phyloP scores from a whole-genome alignment of 2,888 invertebrate species.

The Himalopsyche anomala region DNA sequence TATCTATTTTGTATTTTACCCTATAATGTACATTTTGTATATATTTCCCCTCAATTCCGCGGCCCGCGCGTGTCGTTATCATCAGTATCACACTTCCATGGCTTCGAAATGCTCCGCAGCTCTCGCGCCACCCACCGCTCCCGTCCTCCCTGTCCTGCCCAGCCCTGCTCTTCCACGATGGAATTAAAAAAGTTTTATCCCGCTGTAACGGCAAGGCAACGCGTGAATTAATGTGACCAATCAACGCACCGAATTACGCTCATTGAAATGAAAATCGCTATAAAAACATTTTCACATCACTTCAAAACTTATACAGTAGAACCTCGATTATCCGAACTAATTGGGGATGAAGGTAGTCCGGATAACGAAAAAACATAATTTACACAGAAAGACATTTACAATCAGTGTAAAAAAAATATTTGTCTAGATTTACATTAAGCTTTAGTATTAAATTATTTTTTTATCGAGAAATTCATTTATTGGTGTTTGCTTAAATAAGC shows the following conservation, averaged over 20 bases:
- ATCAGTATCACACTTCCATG: slow-evolving; percentile 44
- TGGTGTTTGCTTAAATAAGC: too few species aligned
- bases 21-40: background rate
- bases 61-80: slow-evolving; percentile 23
- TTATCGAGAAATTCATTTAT: too few species aligned
- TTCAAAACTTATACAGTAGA: background rate
- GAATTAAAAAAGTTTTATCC: slow-evolving; percentile 52
- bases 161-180: slow-evolving; percentile 7
- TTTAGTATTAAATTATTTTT: too few species aligned
- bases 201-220: slow-evolving; percentile 24
- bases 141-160: background rate
- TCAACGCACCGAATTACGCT: slow-evolving; percentile 17
- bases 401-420: too few species aligned
- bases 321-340: too few species aligned
- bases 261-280: background rate
- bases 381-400: too few species aligned
- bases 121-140: background rate
- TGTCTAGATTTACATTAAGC: too few species aligned
- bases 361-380: too few species aligned
- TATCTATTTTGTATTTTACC: background rate
- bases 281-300: background rate
- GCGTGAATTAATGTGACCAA: slow-evolving; percentile 30
- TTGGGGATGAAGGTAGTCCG: too few species aligned
- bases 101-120: slow-evolving; percentile 27
- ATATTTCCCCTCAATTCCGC: slow-evolving; percentile 3